Base-by-base conservation (phyloP, 1,140 invertebrate species). In the Apis florea region DNA sequence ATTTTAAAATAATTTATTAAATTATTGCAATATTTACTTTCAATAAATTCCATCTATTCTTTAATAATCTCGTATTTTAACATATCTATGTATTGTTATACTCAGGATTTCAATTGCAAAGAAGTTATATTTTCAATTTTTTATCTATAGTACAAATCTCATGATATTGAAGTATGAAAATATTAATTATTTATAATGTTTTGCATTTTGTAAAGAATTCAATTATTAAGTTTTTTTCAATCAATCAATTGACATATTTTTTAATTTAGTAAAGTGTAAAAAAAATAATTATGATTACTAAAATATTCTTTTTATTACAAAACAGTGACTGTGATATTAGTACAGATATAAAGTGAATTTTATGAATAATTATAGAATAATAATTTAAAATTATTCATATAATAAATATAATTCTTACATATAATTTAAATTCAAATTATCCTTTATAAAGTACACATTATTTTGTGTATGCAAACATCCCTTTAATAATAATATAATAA, bases 11-110 rank as follows among this genome's bases (percentile, higher is more conserved):
- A n/a, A 88, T 87, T 88, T 89, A 90, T 89, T 84, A 89, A 91
- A 91, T 87, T 77, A 90, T 90, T 90, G 79, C 85, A 88, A 91
- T 40, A 61, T 86, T 89, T 89, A 88, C 88, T 88, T 83, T 85
- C 89, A 88, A 89, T 84, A 77, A 83, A 72, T 69, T 81, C 79
- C 76, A 86, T 83, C 73, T 90, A 71, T 88, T 66, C 83, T 83
- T 69, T 79, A 86, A 53, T 88, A 76, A 89, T 88, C 63, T 75
- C 64, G 64, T 83, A 70, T 66, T 17, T 79, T 85, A 80, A 78
- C 70, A 68, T 79, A 84, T 85, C 80, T 71, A 78, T 83, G 56
- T 70, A 54, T 70, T 21, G 83, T 83, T 76, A 53, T 59, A 49
- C 2, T 58, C 12, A 51, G 15, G 15, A 71, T 4, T 9, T n/a